Evolutionary conservation across 2,797 vertebrate genomes (phyloP), one percentile per base, ranked within the genome.

Genomic region (Manis crassicaudata): DNA sequence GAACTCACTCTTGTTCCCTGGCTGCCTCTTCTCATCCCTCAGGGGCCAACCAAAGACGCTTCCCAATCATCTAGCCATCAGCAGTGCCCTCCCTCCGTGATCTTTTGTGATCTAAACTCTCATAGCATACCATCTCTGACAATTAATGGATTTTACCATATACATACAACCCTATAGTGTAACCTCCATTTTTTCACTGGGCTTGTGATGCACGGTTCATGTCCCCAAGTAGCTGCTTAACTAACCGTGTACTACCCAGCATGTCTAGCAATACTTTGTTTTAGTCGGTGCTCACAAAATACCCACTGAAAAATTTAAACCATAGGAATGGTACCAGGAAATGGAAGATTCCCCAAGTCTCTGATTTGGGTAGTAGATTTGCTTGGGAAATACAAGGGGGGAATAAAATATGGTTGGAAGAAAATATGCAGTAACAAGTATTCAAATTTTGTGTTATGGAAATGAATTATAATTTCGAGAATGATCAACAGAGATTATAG

Each of bases 381-480:
- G 18, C 6, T 60, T 88, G 67, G 72, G 46, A 52, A 92, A 56
- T 50, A 17, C 20, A 18, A 95, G 35, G 65, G 46, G 32, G n/a
- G 17, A 77, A 88, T 79, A 62, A 81, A 79, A 58, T 68, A 65
- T 16, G 5, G 68, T 56, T 54, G 8, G 46, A 89, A 27, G 60
- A 90, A 67, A 70, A 85, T 27, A 23, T 68, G 29, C 43, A 76
- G 16, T 52, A 62, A 82, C 37, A 25, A 73, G 25, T 60, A 54
- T 62, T 88, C 40, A 10, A 12, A 43, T 68, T 67, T 92, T 20
- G 40, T 88, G n/a, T 72, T 85, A 60, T 27, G 35, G 32, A 95
- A 93, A 79, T 52, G 73, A 73, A 88, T 43, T 73, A 81, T 29
- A 75, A 90, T 88, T 63, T 50, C 83, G 43, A 92, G 32, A n/a